Evolutionary conservation across 1,140 invertebrate species (phyloP).

Genomic region (Eciton burchellii): DNA sequence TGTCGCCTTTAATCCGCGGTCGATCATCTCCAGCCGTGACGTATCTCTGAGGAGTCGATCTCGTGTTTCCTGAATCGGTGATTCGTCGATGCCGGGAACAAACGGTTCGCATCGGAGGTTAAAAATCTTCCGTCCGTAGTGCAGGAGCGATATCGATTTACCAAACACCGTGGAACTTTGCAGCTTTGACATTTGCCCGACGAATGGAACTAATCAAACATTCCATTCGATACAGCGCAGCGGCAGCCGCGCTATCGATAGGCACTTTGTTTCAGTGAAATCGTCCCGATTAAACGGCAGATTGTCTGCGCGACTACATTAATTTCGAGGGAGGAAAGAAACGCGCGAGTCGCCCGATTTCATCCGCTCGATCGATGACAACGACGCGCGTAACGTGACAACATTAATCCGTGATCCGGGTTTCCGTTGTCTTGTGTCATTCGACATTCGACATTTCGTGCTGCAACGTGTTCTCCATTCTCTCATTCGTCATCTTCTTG

Average conservation of each 20-base stretch:
- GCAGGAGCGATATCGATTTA: constrained; percentile 47
- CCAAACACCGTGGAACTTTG: constrained; percentile 37
- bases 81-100: constrained; percentile 51
- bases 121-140: constrained; percentile 30
- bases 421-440: too few relatives aligned
- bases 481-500: too few relatives aligned
- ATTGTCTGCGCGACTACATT: neutral
- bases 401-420: too few relatives aligned
- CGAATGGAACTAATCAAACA: constrained; percentile 58
- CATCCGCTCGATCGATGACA: neutral
- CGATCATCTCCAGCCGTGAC: too few relatives aligned
- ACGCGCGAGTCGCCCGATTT: neutral
- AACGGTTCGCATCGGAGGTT: constrained; percentile 38
- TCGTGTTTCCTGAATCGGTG: constrained; percentile 49
- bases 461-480: too few relatives aligned
- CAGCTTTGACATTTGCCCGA: constrained; percentile 51
- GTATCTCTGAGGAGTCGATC: constrained; percentile 27
- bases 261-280: constrained; percentile 36
- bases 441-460: too few relatives aligned
- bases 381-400: too few relatives aligned
- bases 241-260: constrained; percentile 32
- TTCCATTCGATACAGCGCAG: constrained; percentile 35
- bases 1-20: too few relatives aligned
- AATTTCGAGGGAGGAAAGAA: neutral
- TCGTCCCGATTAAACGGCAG: constrained; percentile 26